Evolutionary conservation across 2,113 vertebrate species (phyloP).

Genomic region (Pituophis catenifer): DNA sequence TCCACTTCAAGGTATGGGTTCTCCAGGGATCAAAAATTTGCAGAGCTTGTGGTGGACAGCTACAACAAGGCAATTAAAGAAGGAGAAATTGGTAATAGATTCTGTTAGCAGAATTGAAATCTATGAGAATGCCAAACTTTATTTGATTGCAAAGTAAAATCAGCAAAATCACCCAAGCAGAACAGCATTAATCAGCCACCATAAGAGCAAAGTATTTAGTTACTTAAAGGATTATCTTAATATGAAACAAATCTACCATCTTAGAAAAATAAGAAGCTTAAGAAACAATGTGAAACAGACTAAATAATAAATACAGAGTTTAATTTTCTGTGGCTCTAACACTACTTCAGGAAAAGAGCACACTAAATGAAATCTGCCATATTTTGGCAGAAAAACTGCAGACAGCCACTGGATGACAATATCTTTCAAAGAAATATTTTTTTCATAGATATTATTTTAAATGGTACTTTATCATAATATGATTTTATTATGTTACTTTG

Average conservation of each 20-base stretch:
- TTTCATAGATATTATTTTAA: not conserved
- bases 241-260: not conserved
- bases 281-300: not conserved
- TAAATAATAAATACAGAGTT: not conserved
- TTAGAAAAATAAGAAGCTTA: not conserved
- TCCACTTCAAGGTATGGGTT: not conserved
- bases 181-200: not conserved
- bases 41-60: not conserved
- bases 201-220: not conserved
- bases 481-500: not conserved
- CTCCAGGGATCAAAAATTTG: not conserved
- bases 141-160: not conserved
- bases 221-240: not conserved
- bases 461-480: not conserved
- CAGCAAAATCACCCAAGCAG: not conserved
- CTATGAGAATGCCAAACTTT: not conserved
- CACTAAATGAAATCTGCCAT: not conserved
- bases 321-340: not conserved
- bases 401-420: not conserved
- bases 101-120: not conserved
- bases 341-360: not conserved
- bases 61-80: not conserved
- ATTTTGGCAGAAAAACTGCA: not conserved
- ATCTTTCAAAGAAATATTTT: not conserved
- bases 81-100: not conserved